Evolutionary conservation across 2,113 vertebrate genomes (phyloP), one percentile per base, ranked within the genome.

Genomic region (Odobenus rosmarus): DNA sequence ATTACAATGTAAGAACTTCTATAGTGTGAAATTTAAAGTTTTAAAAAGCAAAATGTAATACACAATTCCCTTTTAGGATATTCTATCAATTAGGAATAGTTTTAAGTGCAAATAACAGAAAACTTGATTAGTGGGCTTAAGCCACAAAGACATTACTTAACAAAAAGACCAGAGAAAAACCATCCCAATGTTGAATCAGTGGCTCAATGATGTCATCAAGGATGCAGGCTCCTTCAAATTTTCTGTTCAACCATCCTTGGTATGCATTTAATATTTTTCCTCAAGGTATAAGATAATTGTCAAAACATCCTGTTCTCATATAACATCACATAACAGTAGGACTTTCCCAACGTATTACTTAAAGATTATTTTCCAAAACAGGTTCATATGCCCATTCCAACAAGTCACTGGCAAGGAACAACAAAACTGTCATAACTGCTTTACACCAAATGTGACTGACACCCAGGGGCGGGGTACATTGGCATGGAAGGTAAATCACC

Each of bases 1-100:
- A 95, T 96, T 89, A 79, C 18, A 89, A 19, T n/a, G 39, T 79
- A 93, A 53, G 26, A 93, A 46, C 16, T 97, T 85, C 51, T 79
- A 9, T 36, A 93, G 51, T 42, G 10, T 82, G 55, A 96, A 95
- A 92, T 18, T 53, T 4, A 77, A 88, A 94, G n/a, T 88, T 84
- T 51, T 19, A 5, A 72, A 92, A 93, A 79, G 64, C 42, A 76
- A 96, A 49, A 13, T 83, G 28, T 81, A 93, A 80, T 42, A 69
- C 28, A 62, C 2, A 93, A 55, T 26, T 79, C 57, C 71, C 18
- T 92, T 39, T n/a, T 62, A 93, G 13, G 21, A 55, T 71, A 46
- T 8, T 51, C 15, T 76, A 36, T 67, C 53, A 69, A 88, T 57
- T 49, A 88, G 10, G 14, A 81, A 81, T 18, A 12, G 3, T 49